These are phyloP conservation scores for Enteromius afrohamiltoni DNA, from an alignment of 2,797 vertebrate genomes.

Conservation along the genomic window DNA sequence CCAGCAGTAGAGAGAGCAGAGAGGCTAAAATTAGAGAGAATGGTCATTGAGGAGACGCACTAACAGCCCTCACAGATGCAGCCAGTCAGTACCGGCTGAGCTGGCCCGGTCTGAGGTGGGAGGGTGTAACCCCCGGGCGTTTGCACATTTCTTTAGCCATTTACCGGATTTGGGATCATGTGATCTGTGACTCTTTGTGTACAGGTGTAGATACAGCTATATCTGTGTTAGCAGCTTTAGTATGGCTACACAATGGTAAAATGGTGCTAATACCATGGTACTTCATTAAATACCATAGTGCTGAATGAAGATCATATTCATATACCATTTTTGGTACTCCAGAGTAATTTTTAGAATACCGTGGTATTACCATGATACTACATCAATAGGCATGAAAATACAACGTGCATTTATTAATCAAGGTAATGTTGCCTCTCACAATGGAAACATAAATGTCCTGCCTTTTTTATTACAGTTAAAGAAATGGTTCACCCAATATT, in stretches of 20 bases:
- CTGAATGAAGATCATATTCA: not conserved
- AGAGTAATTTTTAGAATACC: not conserved
- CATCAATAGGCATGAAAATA: not conserved
- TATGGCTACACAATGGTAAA: not conserved
- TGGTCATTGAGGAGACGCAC: conserved; percentile 46
- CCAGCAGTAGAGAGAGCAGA: conserved; percentile 53
- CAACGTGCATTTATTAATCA: not conserved
- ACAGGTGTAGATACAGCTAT: not conserved
- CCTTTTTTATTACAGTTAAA: conserved; percentile 1
- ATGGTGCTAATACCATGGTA: not conserved
- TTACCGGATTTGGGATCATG: conserved; percentile 1
- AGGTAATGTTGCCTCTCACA: not conserved
- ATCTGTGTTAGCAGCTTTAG: not conserved
- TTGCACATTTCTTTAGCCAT: conserved; percentile 9
- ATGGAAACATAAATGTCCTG: not conserved
- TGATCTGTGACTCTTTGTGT: conserved; percentile 3
- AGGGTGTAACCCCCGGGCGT: conserved; percentile 13
- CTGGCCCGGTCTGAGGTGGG: conserved; percentile 23
- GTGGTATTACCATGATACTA: not conserved
- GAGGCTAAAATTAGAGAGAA: conserved; percentile 59
- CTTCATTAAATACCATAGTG: not conserved
- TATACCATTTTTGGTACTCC: not conserved
- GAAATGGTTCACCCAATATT: not conserved
- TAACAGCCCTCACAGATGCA: conserved; percentile 36
- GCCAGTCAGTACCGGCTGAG: conserved; percentile 45